Percentiles rank a stretch among this genome's conserved stretches.
These are phyloP conservation scores for Phenganax marumi DNA, from an alignment of 92 coral and sea anemone species.

Conservation along the genomic window DNA sequence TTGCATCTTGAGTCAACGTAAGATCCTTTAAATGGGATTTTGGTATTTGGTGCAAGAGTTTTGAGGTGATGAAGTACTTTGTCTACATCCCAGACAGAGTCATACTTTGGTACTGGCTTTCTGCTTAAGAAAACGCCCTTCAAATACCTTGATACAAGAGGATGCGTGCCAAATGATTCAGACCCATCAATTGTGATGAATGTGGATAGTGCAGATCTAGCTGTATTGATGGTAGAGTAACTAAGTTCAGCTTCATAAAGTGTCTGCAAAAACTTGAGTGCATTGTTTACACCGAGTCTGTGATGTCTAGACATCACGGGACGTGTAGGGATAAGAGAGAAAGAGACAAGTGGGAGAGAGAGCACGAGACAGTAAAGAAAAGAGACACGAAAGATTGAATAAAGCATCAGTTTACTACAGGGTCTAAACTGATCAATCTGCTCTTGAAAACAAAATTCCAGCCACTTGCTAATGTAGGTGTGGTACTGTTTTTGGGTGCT, in stretches of 20 bases:
- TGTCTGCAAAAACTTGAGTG: constrained; percentile 51
- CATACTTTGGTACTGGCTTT: constrained; percentile 64
- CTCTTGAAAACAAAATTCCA: constrained; percentile 28
- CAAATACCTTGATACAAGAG: constrained; percentile 52
- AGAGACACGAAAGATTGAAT: too few relatives aligned
- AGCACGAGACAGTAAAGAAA: too few relatives aligned
- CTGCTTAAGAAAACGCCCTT: constrained; percentile 51
- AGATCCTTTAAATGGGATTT: constrained; percentile 45
- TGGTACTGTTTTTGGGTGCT: constrained; percentile 58
- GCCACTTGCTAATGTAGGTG: constrained; percentile 52
- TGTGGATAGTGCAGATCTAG: constrained; percentile 58
- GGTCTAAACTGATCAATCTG: constrained; percentile 47
- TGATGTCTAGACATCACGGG: too few relatives aligned
- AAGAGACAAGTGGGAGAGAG: too few relatives aligned
- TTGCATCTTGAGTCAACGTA: constrained; percentile 47
- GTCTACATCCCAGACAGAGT: constrained; percentile 60
- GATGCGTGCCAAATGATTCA: constrained; percentile 57
- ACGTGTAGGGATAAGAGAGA: too few relatives aligned
- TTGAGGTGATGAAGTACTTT: constrained; percentile 62
- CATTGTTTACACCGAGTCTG: constrained; percentile 46
- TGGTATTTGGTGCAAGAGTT: constrained; percentile 48
- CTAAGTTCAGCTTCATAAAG: constrained; percentile 51
- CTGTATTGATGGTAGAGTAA: constrained; percentile 61
- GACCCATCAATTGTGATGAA: constrained; percentile 40
- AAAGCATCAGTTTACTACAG: too few relatives aligned